phyloP scores from a whole-genome alignment of 2,113 vertebrate species.

The Misgurnus anguillicaudatus region DNA sequence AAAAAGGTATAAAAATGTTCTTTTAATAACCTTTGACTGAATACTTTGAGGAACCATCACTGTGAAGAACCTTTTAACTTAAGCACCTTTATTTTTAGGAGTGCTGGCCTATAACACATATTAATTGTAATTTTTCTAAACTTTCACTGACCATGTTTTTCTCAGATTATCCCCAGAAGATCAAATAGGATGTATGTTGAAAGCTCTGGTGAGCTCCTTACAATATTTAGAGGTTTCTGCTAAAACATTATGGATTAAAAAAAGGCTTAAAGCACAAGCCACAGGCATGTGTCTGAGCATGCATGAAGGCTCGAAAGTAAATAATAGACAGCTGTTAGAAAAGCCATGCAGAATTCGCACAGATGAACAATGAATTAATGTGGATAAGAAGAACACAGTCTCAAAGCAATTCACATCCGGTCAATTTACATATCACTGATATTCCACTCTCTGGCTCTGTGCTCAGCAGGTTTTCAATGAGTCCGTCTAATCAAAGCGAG shows the following conservation, averaged over 20 bases:
- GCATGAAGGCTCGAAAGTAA: slow-evolving; percentile 7
- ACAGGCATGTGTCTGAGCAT: neutral
- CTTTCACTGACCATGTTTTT: neutral
- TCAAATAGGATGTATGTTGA: neutral
- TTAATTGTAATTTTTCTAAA: neutral
- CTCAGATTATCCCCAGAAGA: neutral
- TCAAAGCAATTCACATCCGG: neutral
- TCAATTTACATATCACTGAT: slow-evolving; percentile 20
- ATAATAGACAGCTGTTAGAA: slow-evolving; percentile 32
- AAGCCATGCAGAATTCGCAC: slow-evolving; percentile 1
- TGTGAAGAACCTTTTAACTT: too few relatives aligned
- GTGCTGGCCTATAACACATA: too few relatives aligned
- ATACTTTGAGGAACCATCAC: too few relatives aligned
- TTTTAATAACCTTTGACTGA: too few relatives aligned
- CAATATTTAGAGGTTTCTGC: neutral
- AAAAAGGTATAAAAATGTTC: too few relatives aligned
- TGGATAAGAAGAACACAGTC: slow-evolving; percentile 2
- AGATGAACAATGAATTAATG: slow-evolving; percentile 15
- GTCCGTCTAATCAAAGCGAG: slow-evolving; percentile 19
- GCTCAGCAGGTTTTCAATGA: slow-evolving; percentile 1
- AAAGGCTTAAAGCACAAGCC: neutral
- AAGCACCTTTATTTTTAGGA: too few relatives aligned
- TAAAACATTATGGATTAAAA: neutral
- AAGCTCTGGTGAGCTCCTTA: too few relatives aligned
- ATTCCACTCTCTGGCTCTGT: slow-evolving; percentile 30